Evolutionary conservation across 2,797 vertebrate species (phyloP).

Genomic region (Spatula versicolor): DNA sequence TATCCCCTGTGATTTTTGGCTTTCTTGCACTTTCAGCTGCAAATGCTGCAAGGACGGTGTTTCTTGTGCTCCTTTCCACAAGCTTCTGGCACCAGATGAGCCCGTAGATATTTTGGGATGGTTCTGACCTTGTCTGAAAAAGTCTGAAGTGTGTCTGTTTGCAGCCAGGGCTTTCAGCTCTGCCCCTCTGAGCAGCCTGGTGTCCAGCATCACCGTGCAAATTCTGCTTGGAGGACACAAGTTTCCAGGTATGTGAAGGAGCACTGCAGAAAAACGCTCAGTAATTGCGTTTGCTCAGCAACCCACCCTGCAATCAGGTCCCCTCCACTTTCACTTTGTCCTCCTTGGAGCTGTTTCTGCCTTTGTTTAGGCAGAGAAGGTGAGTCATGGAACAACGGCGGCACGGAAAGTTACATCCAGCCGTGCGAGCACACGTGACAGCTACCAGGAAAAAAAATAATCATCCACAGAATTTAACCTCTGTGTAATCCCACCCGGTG

Average conservation of each 20-base stretch:
- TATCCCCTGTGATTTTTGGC: background rate
- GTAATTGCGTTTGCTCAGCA: rapidly evolving
- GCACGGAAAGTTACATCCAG: conserved; percentile 15
- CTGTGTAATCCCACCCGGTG: background rate
- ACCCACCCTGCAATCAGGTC: background rate
- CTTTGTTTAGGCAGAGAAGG: conserved; percentile 14
- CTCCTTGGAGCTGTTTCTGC: background rate
- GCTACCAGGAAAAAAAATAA: background rate
- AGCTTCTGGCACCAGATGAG: background rate
- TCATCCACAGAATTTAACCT: background rate
- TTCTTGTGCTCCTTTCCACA: background rate
- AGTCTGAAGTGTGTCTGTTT: background rate
- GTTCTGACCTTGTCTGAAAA: background rate
- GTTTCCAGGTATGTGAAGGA: background rate
- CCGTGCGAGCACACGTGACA: background rate
- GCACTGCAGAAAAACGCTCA: background rate
- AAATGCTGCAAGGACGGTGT: background rate
- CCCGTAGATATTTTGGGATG: background rate
- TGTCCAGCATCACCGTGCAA: background rate
- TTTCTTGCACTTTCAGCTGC: background rate
- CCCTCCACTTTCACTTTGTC: conserved; percentile 10
- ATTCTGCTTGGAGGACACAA: background rate
- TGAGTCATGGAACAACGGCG: conserved; percentile 6
- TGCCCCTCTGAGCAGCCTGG: background rate
- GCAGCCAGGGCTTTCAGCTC: background rate